A percentile compares a stretch with the other conserved stretches of the same genome.
phyloP scores from a whole-genome alignment of 2,888 invertebrate genomes.

The Apamea monoglypha region DNA sequence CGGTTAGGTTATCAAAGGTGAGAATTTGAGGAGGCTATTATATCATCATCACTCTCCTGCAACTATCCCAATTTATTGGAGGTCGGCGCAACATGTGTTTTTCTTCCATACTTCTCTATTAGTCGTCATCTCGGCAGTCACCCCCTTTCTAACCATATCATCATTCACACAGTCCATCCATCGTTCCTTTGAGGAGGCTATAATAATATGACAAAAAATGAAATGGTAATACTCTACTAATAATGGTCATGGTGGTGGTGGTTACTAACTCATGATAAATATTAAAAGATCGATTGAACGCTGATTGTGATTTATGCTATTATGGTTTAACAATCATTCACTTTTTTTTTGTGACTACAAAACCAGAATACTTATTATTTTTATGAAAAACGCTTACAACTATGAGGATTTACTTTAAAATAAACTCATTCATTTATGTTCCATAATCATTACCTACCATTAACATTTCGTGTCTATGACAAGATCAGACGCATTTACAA shows the following conservation, averaged over 20 bases:
- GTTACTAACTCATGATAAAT: background rate
- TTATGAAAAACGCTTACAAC: background rate
- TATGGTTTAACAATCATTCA: slow-evolving; percentile 4
- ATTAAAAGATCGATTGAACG: slow-evolving; percentile 17
- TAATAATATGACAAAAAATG: background rate
- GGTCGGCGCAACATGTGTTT: background rate
- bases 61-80: fast-evolving
- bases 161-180: background rate
- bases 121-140: background rate
- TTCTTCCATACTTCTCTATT: background rate
- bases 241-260: too few species aligned
- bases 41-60: background rate
- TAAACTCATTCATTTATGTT: background rate
- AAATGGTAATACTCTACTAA: too few species aligned
- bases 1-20: background rate
- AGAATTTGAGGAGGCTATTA: background rate
- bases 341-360: background rate
- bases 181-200: background rate
- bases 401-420: background rate
- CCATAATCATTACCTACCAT: background rate
- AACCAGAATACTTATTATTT: background rate
- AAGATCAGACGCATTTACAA: background rate
- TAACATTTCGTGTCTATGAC: background rate
- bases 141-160: background rate
- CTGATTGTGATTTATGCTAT: slow-evolving; percentile 18